Evolutionary conservation across 1,140 invertebrate species (phyloP).

Genomic region (Rhopalosiphum maidis): DNA sequence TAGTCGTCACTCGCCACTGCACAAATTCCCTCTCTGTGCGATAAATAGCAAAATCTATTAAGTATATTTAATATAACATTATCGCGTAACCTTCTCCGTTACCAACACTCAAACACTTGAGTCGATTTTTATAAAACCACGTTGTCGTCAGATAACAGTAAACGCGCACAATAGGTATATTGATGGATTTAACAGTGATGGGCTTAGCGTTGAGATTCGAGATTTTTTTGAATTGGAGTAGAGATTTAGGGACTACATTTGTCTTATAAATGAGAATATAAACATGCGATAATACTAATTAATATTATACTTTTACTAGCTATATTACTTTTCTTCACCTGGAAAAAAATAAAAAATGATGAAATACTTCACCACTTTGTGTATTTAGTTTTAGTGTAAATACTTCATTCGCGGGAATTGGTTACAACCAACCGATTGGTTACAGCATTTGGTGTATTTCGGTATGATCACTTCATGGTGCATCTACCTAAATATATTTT

Average conservation of each 20-base stretch:
- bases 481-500: too few relatives aligned
- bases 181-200: background rate
- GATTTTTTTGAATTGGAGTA: background rate
- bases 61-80: background rate
- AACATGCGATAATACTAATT: background rate
- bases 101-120: too few relatives aligned
- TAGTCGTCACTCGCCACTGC: background rate
- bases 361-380: too few relatives aligned
- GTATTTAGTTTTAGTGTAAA: too few relatives aligned
- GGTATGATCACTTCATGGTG: too few relatives aligned
- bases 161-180: background rate
- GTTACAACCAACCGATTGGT: too few relatives aligned
- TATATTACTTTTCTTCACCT: background rate
- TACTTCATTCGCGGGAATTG: too few relatives aligned
- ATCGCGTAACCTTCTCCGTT: background rate
- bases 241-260: background rate
- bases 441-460: too few relatives aligned
- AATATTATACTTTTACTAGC: background rate
- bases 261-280: background rate
- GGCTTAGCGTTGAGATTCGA: background rate
- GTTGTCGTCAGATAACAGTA: background rate
- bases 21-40: background rate
- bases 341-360: background rate
- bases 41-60: background rate
- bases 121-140: background rate